These are phyloP conservation scores for Psittacula cyanocephala DNA, from an alignment of 2,113 vertebrate genomes.

Conservation along the genomic window DNA sequence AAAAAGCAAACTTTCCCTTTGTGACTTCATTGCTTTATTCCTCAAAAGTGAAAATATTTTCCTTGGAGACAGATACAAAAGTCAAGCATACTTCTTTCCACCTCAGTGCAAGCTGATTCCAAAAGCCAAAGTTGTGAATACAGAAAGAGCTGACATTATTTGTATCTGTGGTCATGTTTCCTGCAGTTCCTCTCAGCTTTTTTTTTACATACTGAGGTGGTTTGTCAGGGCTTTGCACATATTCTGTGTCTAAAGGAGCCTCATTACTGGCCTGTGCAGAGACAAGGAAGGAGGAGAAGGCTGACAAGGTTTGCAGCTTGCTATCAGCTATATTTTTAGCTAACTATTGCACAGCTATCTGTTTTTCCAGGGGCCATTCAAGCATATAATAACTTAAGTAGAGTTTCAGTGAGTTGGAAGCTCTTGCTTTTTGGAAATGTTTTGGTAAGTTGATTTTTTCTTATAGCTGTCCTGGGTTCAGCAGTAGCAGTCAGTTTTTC, in stretches of 20 bases:
- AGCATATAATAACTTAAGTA: conserved; percentile 75
- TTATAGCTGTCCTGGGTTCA: not conserved
- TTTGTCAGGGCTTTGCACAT: conserved; percentile 58
- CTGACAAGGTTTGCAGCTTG: conserved; percentile 68
- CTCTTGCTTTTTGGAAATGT: conserved; percentile 57
- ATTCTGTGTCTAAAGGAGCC: conserved; percentile 32
- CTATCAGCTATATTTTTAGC: too few species aligned
- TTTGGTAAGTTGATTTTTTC: conserved; percentile 64
- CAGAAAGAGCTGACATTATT: not conserved
- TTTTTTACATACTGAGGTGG: conserved; percentile 30
- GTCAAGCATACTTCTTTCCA: accelerated
- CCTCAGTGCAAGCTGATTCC: not conserved
- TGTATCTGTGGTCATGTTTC: not conserved
- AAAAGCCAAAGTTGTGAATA: not conserved
- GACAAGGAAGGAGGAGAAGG: conserved; percentile 59
- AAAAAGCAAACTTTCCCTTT: accelerated
- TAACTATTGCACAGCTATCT: conserved; percentile 74
- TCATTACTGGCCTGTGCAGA: conserved; percentile 69
- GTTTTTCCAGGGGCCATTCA: conserved; percentile 63
- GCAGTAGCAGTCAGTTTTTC: too few species aligned
- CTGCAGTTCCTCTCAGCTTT: not conserved
- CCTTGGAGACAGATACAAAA: not conserved
- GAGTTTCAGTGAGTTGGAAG: conserved; percentile 70
- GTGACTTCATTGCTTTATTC: not conserved
- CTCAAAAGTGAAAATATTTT: not conserved